A percentile compares a stretch with the other conserved stretches of the same genome.
Conservation (phyloP, 1,140 invertebrate species). For the Penaeus indicus region DNA sequence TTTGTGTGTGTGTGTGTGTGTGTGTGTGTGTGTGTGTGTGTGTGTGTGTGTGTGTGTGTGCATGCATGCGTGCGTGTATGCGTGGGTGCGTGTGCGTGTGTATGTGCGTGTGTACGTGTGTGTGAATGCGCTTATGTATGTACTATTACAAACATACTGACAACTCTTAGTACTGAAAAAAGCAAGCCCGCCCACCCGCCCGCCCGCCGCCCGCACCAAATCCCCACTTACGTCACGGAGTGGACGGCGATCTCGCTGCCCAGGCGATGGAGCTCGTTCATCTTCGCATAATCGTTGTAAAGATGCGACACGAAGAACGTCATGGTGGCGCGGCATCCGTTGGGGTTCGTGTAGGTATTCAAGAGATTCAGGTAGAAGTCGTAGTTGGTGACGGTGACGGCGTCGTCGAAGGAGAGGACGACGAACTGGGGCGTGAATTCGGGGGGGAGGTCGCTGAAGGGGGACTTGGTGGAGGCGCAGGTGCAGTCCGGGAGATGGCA, state of each 20-base stretch:
- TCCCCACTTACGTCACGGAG: slow-evolving; percentile 72
- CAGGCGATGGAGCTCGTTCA: slow-evolving; percentile 86
- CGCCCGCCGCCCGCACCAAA: not conserved
- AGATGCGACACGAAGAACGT: slow-evolving; percentile 96
- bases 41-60: no score
- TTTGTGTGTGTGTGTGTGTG: no score
- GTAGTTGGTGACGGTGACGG: slow-evolving; percentile 96
- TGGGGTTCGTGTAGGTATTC: slow-evolving; percentile 88
- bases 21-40: no score
- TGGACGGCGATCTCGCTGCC: slow-evolving; percentile 94
- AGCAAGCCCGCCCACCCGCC: not conserved
- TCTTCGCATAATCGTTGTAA: slow-evolving; percentile 94
- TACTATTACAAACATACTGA: no score
- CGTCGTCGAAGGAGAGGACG: slow-evolving; percentile 95
- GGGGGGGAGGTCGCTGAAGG: not conserved
- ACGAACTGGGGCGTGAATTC: slow-evolving; percentile 86
- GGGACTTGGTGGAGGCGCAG: slow-evolving; percentile 91
- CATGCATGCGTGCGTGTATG: no score
- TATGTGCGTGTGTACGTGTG: no score
- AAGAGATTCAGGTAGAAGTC: slow-evolving; percentile 95
- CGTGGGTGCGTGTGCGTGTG: no score
- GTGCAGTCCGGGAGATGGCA: slow-evolving; percentile 94
- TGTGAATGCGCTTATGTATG: no score
- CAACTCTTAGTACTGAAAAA: no score
- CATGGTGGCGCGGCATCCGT: slow-evolving; percentile 88